Base-by-base conservation (phyloP, 2,113 vertebrate species). In the Hiodon alosoides region DNA sequence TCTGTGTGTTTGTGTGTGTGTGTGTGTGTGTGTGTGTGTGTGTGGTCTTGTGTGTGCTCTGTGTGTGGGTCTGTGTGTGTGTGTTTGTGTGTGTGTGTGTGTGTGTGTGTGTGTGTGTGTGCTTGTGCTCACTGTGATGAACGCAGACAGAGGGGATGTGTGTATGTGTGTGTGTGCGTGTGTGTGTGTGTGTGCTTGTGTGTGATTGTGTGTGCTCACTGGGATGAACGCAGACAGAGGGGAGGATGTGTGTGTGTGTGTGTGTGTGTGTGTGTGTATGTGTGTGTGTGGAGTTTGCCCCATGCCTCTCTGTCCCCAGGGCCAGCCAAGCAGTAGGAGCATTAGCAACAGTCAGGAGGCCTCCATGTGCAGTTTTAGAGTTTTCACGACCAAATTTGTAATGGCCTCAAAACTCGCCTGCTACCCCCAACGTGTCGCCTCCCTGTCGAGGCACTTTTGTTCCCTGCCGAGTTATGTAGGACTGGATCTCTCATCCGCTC, bases 371-470 rank as follows among this genome's bases (percentile, higher is more conserved):
- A 73, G 17, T 67, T 74, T 67, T 50, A 54, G 72, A 31, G 48
- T 67, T 69, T 62, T 72, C 57, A 70, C 53, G 17, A 31, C 72
- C 7, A 68, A 8, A 68, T 62, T 73, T 52, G 66, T 8, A 51
- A 73, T 74, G 80, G 83, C 81, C 7, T 17, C 17, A 48, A 69
- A 60, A 59, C 47, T 65, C 7, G 11, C 7, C 2, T 51, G n/a
- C 55, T 14, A 5, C 13, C 58, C 59, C 48, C 47, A 10, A 13
- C 59, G 31, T 31, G 83, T 87, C 85, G 83, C 86, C 69, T 81
- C 83, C 83, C 82, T 84, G 82, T 85, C 79, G 16, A 77, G 71
- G 79, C 82, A 57, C 83, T 82, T 90, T 90, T 89, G 87, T 90
- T 55, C 61, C 9, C 65, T 61, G 10, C 79, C 86, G 83, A 90